Conservation (phyloP, 2,888 invertebrate genomes). For the Hemithea aestivaria region DNA sequence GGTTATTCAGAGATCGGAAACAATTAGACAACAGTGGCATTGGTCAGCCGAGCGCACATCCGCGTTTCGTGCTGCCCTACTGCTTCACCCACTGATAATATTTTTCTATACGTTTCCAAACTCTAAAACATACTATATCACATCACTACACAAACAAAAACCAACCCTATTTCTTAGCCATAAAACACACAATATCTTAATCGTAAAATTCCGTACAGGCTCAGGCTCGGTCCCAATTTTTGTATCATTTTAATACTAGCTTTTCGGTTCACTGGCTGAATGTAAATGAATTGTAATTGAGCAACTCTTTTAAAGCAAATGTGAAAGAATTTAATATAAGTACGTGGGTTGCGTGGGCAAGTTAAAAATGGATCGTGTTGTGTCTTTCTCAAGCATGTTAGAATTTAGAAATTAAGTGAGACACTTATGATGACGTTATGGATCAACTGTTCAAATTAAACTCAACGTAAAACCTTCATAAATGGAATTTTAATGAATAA, state of each 20-base stretch:
- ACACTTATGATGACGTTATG: too few species aligned
- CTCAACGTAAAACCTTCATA: too few species aligned
- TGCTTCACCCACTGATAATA: slow-evolving; percentile 58
- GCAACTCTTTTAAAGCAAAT: slow-evolving; percentile 27
- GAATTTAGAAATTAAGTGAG: too few species aligned
- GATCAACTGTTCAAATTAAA: too few species aligned
- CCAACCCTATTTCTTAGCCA: slow-evolving; percentile 17
- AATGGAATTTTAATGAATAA: too few species aligned
- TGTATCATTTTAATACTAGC: slow-evolving; percentile 36
- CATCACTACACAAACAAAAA: slow-evolving; percentile 18
- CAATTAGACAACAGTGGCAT: slow-evolving; percentile 75
- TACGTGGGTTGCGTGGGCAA: slow-evolving; percentile 1
- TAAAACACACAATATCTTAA: slow-evolving; percentile 11
- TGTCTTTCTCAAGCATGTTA: too few species aligned
- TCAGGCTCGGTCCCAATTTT: slow-evolving; percentile 28
- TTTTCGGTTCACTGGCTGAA: slow-evolving; percentile 36
- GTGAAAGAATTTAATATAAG: slow-evolving; percentile 20
- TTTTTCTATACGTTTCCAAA: slow-evolving; percentile 38
- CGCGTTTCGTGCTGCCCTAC: slow-evolving; percentile 61
- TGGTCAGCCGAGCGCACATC: slow-evolving; percentile 74
- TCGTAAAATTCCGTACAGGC: slow-evolving; percentile 10
- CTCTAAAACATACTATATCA: slow-evolving; percentile 29
- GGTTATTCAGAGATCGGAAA: slow-evolving; percentile 75
- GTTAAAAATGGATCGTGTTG: slow-evolving; percentile 1
- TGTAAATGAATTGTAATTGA: slow-evolving; percentile 37